Percentiles rank a stretch among this genome's conserved stretches.
Conservation (phyloP, 2,113 vertebrate genomes). For the Emydura subglobosa region DNA sequence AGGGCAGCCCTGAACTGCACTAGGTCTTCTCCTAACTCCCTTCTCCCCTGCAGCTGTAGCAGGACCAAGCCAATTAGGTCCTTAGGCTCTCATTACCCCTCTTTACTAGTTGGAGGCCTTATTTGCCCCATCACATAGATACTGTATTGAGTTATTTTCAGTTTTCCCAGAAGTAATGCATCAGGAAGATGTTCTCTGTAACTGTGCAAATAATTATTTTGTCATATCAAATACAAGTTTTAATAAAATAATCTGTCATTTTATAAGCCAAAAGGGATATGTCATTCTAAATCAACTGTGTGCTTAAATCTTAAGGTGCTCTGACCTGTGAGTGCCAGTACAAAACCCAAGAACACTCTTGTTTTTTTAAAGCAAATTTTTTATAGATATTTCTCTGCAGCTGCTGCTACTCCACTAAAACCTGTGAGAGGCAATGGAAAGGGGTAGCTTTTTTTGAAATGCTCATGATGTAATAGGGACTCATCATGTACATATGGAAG, state of each 20-base stretch:
- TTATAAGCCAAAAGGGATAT: background rate
- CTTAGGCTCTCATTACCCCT: no score
- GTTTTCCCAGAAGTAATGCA: background rate
- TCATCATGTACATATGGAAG: background rate
- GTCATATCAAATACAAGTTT: background rate
- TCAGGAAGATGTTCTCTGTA: no score
- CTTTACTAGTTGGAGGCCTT: no score
- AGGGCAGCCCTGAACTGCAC: no score
- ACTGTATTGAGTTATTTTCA: background rate
- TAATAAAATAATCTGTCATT: background rate
- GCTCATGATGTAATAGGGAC: background rate
- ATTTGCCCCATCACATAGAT: no score
- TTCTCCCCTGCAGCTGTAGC: no score
- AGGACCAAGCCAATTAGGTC: no score
- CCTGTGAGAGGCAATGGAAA: background rate
- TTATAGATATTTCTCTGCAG: background rate
- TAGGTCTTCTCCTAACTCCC: no score
- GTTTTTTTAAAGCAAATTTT: background rate
- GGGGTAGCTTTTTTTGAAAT: background rate
- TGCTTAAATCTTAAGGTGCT: background rate
- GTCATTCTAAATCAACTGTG: no score
- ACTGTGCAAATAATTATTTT: background rate
- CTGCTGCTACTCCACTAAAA: background rate
- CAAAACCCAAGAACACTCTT: background rate
- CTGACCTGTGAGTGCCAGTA: background rate